Evolutionary conservation across 1,140 invertebrate genomes (phyloP).

Genomic region (Brachionus asplanchnoidis): DNA sequence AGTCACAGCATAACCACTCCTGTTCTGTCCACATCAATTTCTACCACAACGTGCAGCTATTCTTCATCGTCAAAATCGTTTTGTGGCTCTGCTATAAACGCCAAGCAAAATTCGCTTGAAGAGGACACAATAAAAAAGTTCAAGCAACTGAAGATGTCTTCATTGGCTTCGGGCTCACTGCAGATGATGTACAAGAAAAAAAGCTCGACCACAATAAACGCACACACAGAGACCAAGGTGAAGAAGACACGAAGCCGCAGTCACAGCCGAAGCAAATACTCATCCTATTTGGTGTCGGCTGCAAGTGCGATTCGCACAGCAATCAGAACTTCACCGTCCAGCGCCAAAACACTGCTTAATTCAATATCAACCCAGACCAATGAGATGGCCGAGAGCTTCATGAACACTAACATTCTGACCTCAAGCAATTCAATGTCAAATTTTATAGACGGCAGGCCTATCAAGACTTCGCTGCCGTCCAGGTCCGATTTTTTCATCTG

Average conservation of each 20-base stretch:
- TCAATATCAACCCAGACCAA: constrained; percentile 15
- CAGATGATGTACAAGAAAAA: constrained; percentile 41
- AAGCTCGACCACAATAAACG: not conserved
- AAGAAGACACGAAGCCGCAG: constrained; percentile 18
- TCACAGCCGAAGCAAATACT: constrained; percentile 37
- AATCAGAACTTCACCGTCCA: not conserved
- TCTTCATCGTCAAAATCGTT: not conserved
- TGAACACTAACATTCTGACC: not conserved
- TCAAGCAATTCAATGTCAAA: constrained; percentile 7
- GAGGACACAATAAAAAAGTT: constrained; percentile 24
- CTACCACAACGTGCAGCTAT: not conserved
- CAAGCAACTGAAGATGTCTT: constrained; percentile 4
- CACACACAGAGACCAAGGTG: not conserved
- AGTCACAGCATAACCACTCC: constrained; percentile 15
- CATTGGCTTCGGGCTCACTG: not conserved
- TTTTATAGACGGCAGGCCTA: constrained; percentile 13
- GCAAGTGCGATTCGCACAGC: constrained; percentile 6
- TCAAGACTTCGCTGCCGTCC: not conserved
- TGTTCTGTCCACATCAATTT: not conserved
- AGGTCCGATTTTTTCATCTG: constrained; percentile 39
- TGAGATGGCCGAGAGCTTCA: not conserved
- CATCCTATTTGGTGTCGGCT: not conserved
- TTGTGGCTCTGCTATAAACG: not conserved
- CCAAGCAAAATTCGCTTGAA: not conserved
- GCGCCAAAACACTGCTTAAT: not conserved